These are phyloP conservation scores for Diogma glabrata DNA, from an alignment of 2,888 invertebrate species.

Conservation along the genomic window DNA sequence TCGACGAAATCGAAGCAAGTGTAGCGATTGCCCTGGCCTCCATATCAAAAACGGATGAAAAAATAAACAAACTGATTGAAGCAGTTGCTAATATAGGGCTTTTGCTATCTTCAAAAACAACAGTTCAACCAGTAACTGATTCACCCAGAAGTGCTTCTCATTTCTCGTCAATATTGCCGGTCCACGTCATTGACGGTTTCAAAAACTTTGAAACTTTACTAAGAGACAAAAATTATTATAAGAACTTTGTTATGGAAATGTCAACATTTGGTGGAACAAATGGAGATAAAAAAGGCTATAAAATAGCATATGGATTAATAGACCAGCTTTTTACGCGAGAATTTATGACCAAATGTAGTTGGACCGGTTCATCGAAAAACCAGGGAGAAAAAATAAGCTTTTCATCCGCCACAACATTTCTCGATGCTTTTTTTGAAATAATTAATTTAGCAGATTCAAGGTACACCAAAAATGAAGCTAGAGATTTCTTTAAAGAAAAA, in stretches of 20 bases:
- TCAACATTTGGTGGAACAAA: neutral
- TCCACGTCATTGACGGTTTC: too few species aligned
- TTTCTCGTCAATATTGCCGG: too few species aligned
- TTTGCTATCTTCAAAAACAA: neutral
- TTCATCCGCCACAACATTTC: neutral
- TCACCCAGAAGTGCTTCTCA: too few species aligned
- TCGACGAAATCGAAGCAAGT: neutral
- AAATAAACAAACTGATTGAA: constrained; percentile 3
- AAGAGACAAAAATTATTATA: neutral
- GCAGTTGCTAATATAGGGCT: neutral
- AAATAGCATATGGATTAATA: neutral
- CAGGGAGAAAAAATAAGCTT: neutral
- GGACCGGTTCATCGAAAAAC: neutral
- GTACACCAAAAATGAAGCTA: neutral
- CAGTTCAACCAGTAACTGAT: neutral
- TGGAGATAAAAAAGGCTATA: neutral
- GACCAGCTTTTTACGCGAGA: neutral
- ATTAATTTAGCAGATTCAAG: neutral
- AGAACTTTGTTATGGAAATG: neutral
- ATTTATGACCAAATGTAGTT: too few species aligned
- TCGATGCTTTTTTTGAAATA: too few species aligned
- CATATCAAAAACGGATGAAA: too few species aligned
- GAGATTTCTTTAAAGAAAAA: too few species aligned
- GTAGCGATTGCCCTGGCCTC: too few species aligned
- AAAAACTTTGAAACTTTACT: too few species aligned